These are phyloP conservation scores for Pseudomyrmex pallidus DNA, from an alignment of 1,140 invertebrate species.

Conservation along the genomic window DNA sequence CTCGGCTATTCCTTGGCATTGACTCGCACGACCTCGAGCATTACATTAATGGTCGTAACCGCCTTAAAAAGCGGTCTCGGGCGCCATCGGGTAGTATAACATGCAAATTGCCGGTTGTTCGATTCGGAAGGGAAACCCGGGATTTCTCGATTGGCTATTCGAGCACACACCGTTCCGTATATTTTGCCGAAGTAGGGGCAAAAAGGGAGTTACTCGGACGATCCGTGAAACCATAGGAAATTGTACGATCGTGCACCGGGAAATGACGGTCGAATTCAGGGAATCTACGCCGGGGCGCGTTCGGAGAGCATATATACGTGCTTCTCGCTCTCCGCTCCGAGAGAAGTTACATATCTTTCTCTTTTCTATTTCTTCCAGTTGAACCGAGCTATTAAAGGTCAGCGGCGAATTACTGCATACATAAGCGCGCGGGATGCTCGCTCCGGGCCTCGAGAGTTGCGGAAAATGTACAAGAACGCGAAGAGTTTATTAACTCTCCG, in stretches of 20 bases:
- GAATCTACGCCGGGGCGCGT: constrained; percentile 37
- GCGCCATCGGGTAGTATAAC: constrained; percentile 66
- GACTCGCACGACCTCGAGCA: constrained; percentile 73
- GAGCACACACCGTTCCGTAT: constrained; percentile 32
- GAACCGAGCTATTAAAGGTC: constrained; percentile 46
- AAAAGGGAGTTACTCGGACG: constrained; percentile 54
- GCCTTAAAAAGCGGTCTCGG: constrained; percentile 72
- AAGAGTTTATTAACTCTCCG: not conserved
- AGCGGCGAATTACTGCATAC: constrained; percentile 24
- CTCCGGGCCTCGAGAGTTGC: not conserved
- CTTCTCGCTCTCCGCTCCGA: not conserved
- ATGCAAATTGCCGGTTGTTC: constrained; percentile 72
- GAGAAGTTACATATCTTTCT: constrained; percentile 37
- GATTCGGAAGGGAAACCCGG: constrained; percentile 57
- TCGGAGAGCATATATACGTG: constrained; percentile 10
- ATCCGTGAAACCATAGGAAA: constrained; percentile 69
- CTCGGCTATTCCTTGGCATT: constrained; percentile 65
- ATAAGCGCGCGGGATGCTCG: not conserved
- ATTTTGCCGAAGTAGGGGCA: constrained; percentile 20
- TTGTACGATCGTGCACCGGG: constrained; percentile 67
- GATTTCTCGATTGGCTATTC: constrained; percentile 61
- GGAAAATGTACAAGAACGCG: not conserved
- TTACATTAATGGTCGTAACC: constrained; percentile 70
- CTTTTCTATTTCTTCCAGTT: constrained; percentile 46
- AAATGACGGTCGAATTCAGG: constrained; percentile 53